Conservation (phyloP, 2,113 vertebrate species). For the Anguilla rostrata region DNA sequence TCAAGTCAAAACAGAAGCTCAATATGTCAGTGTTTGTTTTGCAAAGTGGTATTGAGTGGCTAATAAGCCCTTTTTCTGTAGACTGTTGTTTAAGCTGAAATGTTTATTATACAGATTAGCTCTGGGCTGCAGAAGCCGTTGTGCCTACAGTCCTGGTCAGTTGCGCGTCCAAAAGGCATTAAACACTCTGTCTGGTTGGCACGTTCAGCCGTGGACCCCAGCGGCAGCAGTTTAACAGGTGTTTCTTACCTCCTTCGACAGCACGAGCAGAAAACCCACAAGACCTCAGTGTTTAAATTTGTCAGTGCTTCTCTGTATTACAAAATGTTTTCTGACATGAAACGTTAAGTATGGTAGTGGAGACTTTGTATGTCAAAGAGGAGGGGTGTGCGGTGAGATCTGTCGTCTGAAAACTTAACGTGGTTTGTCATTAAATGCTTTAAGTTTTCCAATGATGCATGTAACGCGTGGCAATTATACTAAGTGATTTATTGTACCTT, state of each 20-base stretch:
- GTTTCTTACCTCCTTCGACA: slow-evolving; percentile 54
- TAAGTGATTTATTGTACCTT: slow-evolving; percentile 69
- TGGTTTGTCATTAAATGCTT: slow-evolving; percentile 69
- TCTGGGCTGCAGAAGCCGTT: slow-evolving; percentile 2
- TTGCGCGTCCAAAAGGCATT: slow-evolving; percentile 11
- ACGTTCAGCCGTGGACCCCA: slow-evolving; percentile 19
- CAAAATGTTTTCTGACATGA: slow-evolving; percentile 46
- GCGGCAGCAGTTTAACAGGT: slow-evolving; percentile 51
- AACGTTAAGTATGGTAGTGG: slow-evolving; percentile 51
- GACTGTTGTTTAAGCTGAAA: slow-evolving; percentile 11
- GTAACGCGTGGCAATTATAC: slow-evolving; percentile 61
- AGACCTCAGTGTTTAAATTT: slow-evolving; percentile 36
- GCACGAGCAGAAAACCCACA: slow-evolving; percentile 26
- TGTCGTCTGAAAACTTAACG: slow-evolving; percentile 52
- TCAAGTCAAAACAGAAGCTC: not conserved
- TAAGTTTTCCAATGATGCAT: slow-evolving; percentile 69
- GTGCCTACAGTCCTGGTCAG: slow-evolving; percentile 16
- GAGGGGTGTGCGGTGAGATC: slow-evolving; percentile 36
- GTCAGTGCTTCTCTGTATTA: slow-evolving; percentile 37
- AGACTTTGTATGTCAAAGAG: slow-evolving; percentile 28
- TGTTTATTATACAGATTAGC: not conserved
- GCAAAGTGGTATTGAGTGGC: slow-evolving; percentile 8
- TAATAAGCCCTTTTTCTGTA: not conserved
- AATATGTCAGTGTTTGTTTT: slow-evolving; percentile 2
- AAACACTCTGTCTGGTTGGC: slow-evolving; percentile 31